Conservation (phyloP, 2,797 vertebrate genomes). For the Antennarius maculatus region DNA sequence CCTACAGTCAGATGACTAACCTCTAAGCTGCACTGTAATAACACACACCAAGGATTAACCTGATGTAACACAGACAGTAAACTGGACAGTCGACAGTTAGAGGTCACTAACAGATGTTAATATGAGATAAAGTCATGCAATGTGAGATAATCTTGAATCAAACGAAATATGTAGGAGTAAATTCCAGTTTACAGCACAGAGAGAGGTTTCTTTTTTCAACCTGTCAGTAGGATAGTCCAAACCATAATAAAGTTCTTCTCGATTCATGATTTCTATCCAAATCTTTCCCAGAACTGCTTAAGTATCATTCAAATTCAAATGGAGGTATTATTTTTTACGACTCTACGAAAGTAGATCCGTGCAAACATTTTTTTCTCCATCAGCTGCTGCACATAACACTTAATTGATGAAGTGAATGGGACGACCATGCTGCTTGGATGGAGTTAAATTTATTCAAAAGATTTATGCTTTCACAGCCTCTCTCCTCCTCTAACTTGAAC, state of each 20-base stretch:
- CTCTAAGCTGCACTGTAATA: neutral
- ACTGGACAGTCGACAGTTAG: no score
- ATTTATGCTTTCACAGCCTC: conserved; percentile 42
- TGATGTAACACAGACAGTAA: no score
- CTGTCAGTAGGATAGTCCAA: no score
- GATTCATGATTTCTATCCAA: neutral
- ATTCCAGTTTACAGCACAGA: neutral
- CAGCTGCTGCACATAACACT: neutral
- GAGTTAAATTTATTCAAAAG: conserved; percentile 13
- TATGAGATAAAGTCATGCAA: no score
- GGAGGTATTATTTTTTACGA: neutral
- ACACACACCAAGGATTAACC: no score
- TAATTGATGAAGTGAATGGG: neutral
- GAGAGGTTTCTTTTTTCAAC: no score
- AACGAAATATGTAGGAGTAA: neutral
- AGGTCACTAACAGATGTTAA: no score
- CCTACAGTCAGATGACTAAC: conserved; percentile 8
- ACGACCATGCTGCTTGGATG: neutral
- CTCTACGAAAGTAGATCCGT: neutral
- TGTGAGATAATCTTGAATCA: neutral
- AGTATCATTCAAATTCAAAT: neutral
- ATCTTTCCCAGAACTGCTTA: neutral
- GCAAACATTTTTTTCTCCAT: neutral
- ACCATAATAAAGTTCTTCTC: no score
- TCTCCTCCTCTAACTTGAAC: conserved; percentile 33